Percentiles rank a stretch among this genome's conserved stretches.
These are phyloP conservation scores for Acrocephalus scirpaceus DNA, from an alignment of 2,797 vertebrate genomes.

Conservation along the genomic window DNA sequence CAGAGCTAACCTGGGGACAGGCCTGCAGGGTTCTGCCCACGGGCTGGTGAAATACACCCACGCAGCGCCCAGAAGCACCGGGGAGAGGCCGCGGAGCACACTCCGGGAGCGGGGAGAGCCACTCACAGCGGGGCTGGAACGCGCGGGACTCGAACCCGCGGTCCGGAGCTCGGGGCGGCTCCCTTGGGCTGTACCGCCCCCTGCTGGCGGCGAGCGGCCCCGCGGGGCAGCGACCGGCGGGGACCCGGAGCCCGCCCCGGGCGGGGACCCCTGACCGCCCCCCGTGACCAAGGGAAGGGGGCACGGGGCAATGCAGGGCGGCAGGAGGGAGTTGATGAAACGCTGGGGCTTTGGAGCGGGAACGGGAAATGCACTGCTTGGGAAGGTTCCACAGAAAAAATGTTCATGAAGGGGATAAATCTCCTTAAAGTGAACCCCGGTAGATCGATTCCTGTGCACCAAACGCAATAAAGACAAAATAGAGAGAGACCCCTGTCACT, in stretches of 20 bases:
- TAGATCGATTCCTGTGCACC: neutral
- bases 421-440: fast-evolving
- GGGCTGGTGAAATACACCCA: fast-evolving
- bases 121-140: fast-evolving
- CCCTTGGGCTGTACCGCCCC: neutral
- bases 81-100: fast-evolving
- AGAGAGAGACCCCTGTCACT: neutral
- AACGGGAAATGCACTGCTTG: fast-evolving
- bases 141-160: neutral
- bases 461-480: neutral
- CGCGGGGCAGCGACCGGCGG: neutral
- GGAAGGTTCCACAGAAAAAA: fast-evolving
- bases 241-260: neutral
- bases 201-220: neutral
- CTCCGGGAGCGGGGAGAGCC: fast-evolving
- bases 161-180: fast-evolving
- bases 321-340: fast-evolving
- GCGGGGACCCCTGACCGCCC: neutral
- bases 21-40: neutral
- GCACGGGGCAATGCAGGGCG: too few species aligned
- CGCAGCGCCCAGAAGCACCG: fast-evolving
- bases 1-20: neutral
- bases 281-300: neutral
- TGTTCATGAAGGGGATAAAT: fast-evolving
- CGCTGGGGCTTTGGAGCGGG: too few species aligned